Evolutionary conservation across 2,888 invertebrate species (phyloP), one percentile per base, ranked within the genome.

Genomic region (Congeria kusceri): DNA sequence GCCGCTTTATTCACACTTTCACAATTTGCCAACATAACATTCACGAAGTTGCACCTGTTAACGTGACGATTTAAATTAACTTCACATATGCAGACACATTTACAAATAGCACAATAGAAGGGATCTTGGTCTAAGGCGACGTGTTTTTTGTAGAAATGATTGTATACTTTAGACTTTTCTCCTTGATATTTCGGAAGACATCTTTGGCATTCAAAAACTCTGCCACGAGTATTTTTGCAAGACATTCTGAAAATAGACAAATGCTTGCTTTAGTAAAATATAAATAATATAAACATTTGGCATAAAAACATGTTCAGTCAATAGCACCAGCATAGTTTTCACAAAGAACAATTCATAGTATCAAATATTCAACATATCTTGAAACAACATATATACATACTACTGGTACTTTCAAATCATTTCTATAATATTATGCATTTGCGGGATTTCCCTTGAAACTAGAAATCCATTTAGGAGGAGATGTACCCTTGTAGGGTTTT

Each of bases 221-320:
- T 20, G 39, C 62, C 62, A 29, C 70, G 59, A 18, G 32, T 49
- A 39, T 67, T 67, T 3, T 15, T n/a, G 11, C 20, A 29, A 18
- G 67, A 67, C 67, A 57, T 67, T 67, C 67, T 67, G 67, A 23
- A 67, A 23, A 47, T n/a, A 67, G 5, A 63, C 39, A 44, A 27
- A 29, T n/a, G 3, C 4, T 23, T 44, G 15, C 20, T 23, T 63
- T 15, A 32, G 9, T 32, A 9, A 32, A 32, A 32, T 9, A 32
- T 32, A n/a, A n/a, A n/a, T n/a, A n/a, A n/a, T n/a, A n/a, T n/a
- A n/a, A n/a, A n/a, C n/a, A n/a, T n/a, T n/a, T n/a, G n/a, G n/a
- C n/a, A n/a, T n/a, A n/a, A n/a, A n/a, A n/a, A n/a, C n/a, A n/a
- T n/a, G n/a, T n/a, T n/a, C n/a, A n/a, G n/a, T n/a, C n/a, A n/a